A percentile compares a stretch with the other conserved stretches of the same genome.
Conservation (phyloP, 2,888 invertebrate genomes). For the Sturmia bella region DNA sequence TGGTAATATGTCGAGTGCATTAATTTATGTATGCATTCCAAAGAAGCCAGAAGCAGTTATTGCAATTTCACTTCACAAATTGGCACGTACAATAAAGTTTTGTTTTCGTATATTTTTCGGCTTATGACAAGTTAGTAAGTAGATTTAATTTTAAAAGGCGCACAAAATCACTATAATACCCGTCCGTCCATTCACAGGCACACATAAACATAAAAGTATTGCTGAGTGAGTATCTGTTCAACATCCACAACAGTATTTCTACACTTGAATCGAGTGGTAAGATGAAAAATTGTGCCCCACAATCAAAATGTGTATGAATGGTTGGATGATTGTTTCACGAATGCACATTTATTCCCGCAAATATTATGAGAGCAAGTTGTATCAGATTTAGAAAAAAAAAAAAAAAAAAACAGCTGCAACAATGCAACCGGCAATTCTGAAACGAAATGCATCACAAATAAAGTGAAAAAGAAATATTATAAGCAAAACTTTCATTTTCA, state of each 20-base stretch:
- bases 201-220: neutral
- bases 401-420: neutral
- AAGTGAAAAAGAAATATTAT: conserved; percentile 24
- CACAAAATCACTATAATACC: neutral
- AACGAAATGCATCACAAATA: conserved; percentile 39
- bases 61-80: conserved; percentile 66
- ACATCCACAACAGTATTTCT: conserved; percentile 18
- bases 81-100: conserved; percentile 53
- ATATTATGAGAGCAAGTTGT: conserved; percentile 50
- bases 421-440: conserved; percentile 65
- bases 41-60: conserved; percentile 65
- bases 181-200: neutral
- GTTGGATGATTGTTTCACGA: conserved; percentile 9
- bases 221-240: conserved; percentile 2
- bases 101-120: conserved; percentile 17
- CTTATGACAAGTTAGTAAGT: conserved; percentile 46
- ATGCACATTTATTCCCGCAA: conserved; percentile 19
- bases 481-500: conserved; percentile 70
- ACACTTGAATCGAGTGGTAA: conserved; percentile 63
- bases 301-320: conserved; percentile 39
- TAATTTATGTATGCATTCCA: conserved; percentile 59
- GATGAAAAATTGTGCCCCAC: conserved; percentile 66
- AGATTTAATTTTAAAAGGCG: conserved; percentile 12
- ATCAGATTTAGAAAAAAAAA: conserved; percentile 25
- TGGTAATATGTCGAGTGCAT: neutral